Conservation (phyloP, 2,113 vertebrate species). For the Pheucticus melanocephalus region DNA sequence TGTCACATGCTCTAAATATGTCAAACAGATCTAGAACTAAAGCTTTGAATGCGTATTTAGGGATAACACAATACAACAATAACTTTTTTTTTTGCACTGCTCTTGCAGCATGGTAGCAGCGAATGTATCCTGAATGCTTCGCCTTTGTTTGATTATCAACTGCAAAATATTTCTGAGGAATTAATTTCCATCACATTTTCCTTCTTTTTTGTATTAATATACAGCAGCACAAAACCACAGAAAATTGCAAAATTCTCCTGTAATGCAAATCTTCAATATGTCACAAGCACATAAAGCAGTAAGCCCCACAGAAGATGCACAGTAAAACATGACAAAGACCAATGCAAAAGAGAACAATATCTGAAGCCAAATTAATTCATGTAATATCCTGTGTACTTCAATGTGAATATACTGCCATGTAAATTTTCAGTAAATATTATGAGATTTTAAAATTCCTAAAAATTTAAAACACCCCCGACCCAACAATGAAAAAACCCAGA, state of each 20-base stretch:
- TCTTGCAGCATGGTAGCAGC: neutral
- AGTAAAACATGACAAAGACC: neutral
- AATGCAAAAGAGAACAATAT: neutral
- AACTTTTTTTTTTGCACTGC: neutral
- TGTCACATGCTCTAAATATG: conserved; percentile 62
- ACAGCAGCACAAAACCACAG: neutral
- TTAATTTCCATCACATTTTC: neutral
- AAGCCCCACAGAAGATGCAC: neutral
- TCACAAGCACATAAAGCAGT: neutral
- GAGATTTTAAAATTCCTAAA: neutral
- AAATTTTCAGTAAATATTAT: neutral
- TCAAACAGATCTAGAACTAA: conserved; percentile 45
- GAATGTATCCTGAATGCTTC: neutral
- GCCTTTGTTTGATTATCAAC: neutral
- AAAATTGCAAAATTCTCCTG: neutral
- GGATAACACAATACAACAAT: conserved; percentile 9
- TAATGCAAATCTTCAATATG: neutral
- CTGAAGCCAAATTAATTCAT: neutral
- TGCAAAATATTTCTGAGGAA: neutral
- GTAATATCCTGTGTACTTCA: neutral
- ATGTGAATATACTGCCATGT: neutral
- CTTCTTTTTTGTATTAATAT: neutral
- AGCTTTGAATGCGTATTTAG: neutral
- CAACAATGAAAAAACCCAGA: neutral
- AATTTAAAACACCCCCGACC: accelerated